Conservation (phyloP, 2,113 vertebrate species). For the Phylloscopus trochiloides region DNA sequence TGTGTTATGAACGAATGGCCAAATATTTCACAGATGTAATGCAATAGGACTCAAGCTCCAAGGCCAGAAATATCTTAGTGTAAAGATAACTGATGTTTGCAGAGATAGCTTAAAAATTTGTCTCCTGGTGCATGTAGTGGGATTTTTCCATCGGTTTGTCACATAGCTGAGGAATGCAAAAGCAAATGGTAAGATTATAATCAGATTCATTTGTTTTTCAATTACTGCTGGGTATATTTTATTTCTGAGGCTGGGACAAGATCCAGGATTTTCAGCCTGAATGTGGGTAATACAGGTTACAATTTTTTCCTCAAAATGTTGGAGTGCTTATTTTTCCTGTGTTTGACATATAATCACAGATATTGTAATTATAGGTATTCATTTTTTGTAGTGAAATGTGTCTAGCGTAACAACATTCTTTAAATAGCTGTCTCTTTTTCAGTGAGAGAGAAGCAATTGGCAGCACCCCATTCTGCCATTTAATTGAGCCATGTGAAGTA, state of each 20-base stretch:
- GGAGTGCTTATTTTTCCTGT: background rate
- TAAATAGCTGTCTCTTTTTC: background rate
- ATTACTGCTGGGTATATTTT: background rate
- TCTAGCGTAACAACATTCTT: background rate
- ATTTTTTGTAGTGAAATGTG: background rate
- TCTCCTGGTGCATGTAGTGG: background rate
- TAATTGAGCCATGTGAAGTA: conserved; percentile 3
- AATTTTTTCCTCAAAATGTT: background rate
- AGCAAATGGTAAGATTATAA: background rate
- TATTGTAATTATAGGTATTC: background rate
- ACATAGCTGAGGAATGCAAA: conserved; percentile 13
- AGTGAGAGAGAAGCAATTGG: background rate
- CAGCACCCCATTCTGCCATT: background rate
- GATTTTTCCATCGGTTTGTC: conserved; percentile 26
- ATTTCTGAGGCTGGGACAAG: background rate
- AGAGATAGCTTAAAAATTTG: background rate
- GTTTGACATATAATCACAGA: conserved; percentile 8
- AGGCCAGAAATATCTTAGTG: background rate
- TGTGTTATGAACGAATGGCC: rapidly evolving
- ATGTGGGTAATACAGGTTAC: background rate
- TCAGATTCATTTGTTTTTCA: conserved; percentile 20
- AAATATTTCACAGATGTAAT: background rate
- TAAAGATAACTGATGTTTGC: background rate
- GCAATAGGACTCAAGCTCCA: background rate
- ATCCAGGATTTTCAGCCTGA: background rate